Conservation (phyloP, 2,797 vertebrate species). For the Alcedo atthis region DNA sequence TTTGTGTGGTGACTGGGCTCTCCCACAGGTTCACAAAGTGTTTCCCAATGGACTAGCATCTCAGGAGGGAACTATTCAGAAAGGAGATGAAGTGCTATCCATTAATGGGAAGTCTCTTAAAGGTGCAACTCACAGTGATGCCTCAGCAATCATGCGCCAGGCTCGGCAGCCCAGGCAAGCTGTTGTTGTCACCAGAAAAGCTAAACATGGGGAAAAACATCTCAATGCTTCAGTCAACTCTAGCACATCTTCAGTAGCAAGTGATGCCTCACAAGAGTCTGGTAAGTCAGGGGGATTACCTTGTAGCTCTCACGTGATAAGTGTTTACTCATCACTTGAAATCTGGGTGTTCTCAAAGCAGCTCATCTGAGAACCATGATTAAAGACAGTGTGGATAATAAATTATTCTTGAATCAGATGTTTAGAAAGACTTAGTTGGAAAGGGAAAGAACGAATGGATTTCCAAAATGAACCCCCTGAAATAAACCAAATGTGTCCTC, state of each 20-base stretch:
- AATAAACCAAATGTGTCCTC: background rate
- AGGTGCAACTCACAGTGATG: constrained; percentile 83
- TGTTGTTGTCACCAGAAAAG: constrained; percentile 88
- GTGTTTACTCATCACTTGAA: background rate
- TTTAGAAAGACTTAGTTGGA: background rate
- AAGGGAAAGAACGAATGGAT: background rate
- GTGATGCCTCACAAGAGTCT: constrained; percentile 32
- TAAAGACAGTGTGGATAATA: background rate
- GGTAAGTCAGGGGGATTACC: constrained; percentile 43
- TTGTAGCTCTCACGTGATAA: background rate
- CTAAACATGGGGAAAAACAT: constrained; percentile 52
- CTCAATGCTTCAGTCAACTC: constrained; percentile 7
- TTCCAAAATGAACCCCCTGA: background rate
- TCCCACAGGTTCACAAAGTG: constrained; percentile 89
- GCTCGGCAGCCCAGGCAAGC: constrained; percentile 85
- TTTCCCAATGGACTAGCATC: constrained; percentile 88
- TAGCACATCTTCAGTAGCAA: constrained; percentile 31
- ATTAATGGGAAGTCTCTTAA: constrained; percentile 92
- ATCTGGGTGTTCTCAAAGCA: background rate
- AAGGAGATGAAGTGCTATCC: constrained; percentile 91
- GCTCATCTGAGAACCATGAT: background rate
- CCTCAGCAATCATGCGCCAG: constrained; percentile 85
- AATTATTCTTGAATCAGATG: background rate
- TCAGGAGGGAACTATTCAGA: constrained; percentile 94
- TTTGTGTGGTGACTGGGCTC: background rate